Base-by-base conservation (phyloP, 2,113 vertebrate species). In the Neolamprologus fasciatus region DNA sequence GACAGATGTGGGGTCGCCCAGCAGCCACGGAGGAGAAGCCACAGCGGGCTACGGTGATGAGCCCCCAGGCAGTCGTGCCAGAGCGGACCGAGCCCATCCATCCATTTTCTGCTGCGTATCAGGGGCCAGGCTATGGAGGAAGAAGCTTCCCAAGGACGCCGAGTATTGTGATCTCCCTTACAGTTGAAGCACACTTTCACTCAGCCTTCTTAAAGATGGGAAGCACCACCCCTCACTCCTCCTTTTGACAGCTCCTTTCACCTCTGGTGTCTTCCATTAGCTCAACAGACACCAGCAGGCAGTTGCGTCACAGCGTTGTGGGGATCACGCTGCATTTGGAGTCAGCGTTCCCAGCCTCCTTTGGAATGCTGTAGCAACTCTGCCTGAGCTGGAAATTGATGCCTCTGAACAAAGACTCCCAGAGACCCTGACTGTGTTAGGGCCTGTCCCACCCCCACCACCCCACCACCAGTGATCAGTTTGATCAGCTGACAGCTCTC, bases 1-100 rank as follows among this genome's bases (percentile, higher is more conserved):
- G 51, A 54, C 9, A 21, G 9, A 57, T 0, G 26, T 58, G 57
- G 55, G 26, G 55, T 58, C 1, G 0, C 55, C 13, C 55, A 3
- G 55, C 2, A 58, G 26, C 55, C 55, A 58, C 2, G 5, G 55
- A 31, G 55, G 0, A 31, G 26, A 31, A 1, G 0, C 26, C 55
- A 58, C 55, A 58, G 55, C 0, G 1, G 0, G 55, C 0, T 0
- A 0, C 0, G 3, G 5, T 31, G 55, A 31, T 0, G 13, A 58
- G 13, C 23, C 23, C 0, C n/a, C n/a, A n/a, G 12, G 23, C 0
- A 58, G 55, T 58, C 0, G 5, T 58, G 57, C 26, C 57, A 17
- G 3, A 58, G 55, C 26, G 1, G 5, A 31, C 26, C 2, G 0
- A 58, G 26, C 0, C 55, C 14, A 31, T 31, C 55, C 58, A 63